These are phyloP conservation scores for Drosophila anomelani DNA, from an alignment of 2,888 invertebrate genomes.

Conservation along the genomic window DNA sequence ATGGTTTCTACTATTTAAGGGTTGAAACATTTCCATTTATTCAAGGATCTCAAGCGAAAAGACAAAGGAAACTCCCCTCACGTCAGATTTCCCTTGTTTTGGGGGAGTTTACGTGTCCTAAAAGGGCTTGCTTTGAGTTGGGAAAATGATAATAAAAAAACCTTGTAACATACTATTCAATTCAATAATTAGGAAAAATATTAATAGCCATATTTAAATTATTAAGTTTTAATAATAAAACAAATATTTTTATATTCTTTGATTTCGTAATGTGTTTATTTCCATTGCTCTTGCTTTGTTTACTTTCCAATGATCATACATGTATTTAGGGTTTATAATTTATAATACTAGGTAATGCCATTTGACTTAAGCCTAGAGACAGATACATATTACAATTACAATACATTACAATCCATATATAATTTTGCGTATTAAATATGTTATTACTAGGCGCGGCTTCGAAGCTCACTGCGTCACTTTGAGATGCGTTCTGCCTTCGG, in stretches of 20 bases:
- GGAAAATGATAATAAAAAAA: too few species aligned
- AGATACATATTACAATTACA: slow-evolving; percentile 52
- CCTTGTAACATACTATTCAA: not conserved
- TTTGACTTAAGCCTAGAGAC: slow-evolving; percentile 63
- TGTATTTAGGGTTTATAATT: slow-evolving; percentile 56
- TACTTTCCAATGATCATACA: slow-evolving; percentile 51
- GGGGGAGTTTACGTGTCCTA: slow-evolving; percentile 5
- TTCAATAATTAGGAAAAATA: not conserved
- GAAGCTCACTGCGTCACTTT: slow-evolving; percentile 55
- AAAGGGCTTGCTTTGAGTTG: not conserved
- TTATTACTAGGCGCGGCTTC: slow-evolving; percentile 37
- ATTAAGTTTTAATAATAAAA: not conserved
- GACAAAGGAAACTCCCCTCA: not conserved
- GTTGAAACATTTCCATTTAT: slow-evolving; percentile 18
- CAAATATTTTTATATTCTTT: slow-evolving; percentile 36
- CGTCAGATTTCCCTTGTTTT: slow-evolving; percentile 2
- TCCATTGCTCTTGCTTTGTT: slow-evolving; percentile 54
- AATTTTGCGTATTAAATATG: slow-evolving; percentile 35
- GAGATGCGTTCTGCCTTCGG: slow-evolving; percentile 57
- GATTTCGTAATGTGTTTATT: slow-evolving; percentile 73
- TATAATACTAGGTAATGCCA: slow-evolving; percentile 75
- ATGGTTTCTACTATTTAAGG: slow-evolving; percentile 19
- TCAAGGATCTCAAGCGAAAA: slow-evolving; percentile 7
- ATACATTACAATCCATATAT: slow-evolving; percentile 54
- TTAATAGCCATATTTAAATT: not conserved